phyloP scores from a whole-genome alignment of 1,140 invertebrate species.

The Cherax quadricarinatus region DNA sequence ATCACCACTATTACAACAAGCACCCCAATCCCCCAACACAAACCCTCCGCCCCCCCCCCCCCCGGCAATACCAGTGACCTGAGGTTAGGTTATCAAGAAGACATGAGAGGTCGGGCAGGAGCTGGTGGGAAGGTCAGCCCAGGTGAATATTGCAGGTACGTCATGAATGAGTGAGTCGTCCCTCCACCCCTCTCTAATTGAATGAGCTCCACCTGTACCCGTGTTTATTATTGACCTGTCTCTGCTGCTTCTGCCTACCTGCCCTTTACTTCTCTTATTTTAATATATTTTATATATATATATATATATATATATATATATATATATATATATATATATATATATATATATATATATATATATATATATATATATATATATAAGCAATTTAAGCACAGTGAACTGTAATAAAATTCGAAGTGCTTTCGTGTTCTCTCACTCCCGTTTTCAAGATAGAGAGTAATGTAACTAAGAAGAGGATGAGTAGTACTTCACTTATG shows the following conservation, averaged over 20 bases:
- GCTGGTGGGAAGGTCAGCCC: background rate
- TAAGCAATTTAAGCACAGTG: no score
- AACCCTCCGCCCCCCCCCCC: no score
- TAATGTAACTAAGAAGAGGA: no score
- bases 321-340: constrained; percentile 13
- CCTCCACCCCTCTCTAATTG: constrained; percentile 1
- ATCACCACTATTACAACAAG: no score
- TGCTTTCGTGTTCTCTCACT: no score
- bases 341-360: constrained; percentile 13
- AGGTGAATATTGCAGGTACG: background rate
- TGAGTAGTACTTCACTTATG: no score
- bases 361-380: background rate
- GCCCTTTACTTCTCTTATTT: background rate
- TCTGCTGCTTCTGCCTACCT: background rate
- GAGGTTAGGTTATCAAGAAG: background rate
- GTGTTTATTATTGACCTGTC: background rate
- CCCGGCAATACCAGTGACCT: background rate
- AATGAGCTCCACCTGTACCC: background rate
- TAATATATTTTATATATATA: constrained; percentile 1
- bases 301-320: constrained; percentile 7
- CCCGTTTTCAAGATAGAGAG: no score
- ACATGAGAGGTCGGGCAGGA: background rate
- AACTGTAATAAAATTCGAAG: no score
- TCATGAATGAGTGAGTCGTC: background rate
- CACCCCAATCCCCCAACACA: no score